phyloP scores from a whole-genome alignment of 1,140 invertebrate species.

The Solenopsis fugax region DNA sequence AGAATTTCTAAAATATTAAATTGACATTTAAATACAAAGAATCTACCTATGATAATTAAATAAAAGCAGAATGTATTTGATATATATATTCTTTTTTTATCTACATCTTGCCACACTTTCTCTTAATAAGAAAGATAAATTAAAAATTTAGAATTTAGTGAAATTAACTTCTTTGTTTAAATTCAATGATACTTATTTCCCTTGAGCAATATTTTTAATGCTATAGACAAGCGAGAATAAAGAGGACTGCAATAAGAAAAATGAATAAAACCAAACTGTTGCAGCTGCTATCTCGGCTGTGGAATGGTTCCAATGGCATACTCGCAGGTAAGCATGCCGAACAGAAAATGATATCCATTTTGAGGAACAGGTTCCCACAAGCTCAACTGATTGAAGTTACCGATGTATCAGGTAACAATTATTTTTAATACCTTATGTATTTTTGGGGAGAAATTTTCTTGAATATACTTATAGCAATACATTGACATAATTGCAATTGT shows the following conservation, averaged over 20 bases:
- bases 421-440: not conserved
- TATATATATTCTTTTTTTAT: not conserved
- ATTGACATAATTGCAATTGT: conserved; percentile 13
- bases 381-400: conserved; percentile 90
- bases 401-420: conserved; percentile 87
- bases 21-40: not conserved
- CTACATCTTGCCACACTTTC: not conserved
- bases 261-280: conserved; percentile 84
- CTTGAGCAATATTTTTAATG: conserved; percentile 34
- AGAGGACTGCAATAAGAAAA: conserved; percentile 64
- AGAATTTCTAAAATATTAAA: not conserved
- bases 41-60: not conserved
- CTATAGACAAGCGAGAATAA: conserved; percentile 22
- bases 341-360: conserved; percentile 84
- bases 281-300: conserved; percentile 84
- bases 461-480: not conserved
- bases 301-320: conserved; percentile 81
- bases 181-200: not conserved
- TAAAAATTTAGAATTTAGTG: not conserved
- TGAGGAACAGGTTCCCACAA: conserved; percentile 88
- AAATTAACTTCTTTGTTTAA: conserved; percentile 23
- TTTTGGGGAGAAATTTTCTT: not conserved
- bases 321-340: conserved; percentile 83
- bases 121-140: not conserved
- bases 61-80: not conserved